Evolutionary conservation across 2,797 vertebrate species (phyloP).

Genomic region (Peromyscus aztecus): DNA sequence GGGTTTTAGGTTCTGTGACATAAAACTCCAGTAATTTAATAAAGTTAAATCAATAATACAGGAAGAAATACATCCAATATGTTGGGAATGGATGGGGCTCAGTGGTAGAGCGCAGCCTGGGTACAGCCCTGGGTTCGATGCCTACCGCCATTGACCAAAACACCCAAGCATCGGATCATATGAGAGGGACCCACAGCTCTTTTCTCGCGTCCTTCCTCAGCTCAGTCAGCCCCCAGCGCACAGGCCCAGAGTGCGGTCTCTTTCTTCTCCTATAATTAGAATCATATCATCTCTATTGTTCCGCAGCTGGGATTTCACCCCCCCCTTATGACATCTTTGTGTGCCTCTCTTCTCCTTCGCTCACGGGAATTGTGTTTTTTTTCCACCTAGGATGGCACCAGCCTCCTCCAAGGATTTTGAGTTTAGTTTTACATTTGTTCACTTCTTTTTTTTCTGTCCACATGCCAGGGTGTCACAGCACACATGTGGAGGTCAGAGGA

Average conservation of each 20-base stretch:
- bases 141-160: neutral
- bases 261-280: conserved; percentile 47
- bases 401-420: neutral
- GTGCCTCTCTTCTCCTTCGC: neutral
- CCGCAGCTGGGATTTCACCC: neutral
- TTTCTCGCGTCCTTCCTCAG: rapidly evolving
- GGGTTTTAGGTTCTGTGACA: conserved; percentile 35
- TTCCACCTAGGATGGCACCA: neutral
- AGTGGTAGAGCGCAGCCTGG: rapidly evolving
- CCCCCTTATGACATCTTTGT: neutral
- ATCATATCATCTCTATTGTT: neutral
- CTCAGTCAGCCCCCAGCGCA: neutral
- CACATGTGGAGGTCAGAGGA: neutral
- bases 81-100: neutral
- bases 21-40: conserved; percentile 48
- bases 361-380: neutral
- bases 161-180: neutral
- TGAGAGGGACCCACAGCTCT: neutral
- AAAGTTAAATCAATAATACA: neutral
- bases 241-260: neutral
- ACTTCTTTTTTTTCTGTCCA: neutral
- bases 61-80: neutral
- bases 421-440: neutral
- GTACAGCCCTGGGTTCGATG: neutral
- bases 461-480: neutral